phyloP scores from a whole-genome alignment of 2,888 invertebrate genomes.

The Tetanocera ferruginea region DNA sequence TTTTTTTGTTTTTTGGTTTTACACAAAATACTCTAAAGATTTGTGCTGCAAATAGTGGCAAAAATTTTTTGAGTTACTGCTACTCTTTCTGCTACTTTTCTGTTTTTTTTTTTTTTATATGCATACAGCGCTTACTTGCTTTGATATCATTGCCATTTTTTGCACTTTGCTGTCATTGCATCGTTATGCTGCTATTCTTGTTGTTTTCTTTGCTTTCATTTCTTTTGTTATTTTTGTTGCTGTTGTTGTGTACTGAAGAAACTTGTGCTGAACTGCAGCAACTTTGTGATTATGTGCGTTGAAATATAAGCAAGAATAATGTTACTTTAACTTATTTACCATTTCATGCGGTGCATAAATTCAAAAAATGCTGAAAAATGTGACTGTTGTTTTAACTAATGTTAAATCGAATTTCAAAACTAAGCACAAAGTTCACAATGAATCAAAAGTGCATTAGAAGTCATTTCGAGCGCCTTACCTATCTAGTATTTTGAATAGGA shows the following conservation, averaged over 20 bases:
- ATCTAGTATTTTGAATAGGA: too few species aligned
- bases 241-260: neutral
- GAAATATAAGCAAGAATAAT: neutral
- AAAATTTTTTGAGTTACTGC: slow-evolving; percentile 19
- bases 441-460: too few species aligned
- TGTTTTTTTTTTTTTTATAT: neutral
- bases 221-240: too few species aligned
- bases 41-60: slow-evolving; percentile 14
- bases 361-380: too few species aligned
- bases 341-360: too few species aligned
- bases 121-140: too few species aligned
- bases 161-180: neutral
- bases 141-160: neutral
- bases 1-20: neutral
- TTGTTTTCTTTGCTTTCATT: too few species aligned
- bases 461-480: too few species aligned
- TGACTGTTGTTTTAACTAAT: too few species aligned
- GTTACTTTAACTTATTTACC: slow-evolving; percentile 13
- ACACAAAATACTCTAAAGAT: neutral
- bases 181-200: too few species aligned
- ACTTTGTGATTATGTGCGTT: neutral
- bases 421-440: too few species aligned
- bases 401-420: too few species aligned
- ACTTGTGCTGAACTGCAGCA: slow-evolving; percentile 2
- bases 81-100: neutral